phyloP scores from a whole-genome alignment of 2,888 invertebrate genomes.

The Amblyteles armatorius region DNA sequence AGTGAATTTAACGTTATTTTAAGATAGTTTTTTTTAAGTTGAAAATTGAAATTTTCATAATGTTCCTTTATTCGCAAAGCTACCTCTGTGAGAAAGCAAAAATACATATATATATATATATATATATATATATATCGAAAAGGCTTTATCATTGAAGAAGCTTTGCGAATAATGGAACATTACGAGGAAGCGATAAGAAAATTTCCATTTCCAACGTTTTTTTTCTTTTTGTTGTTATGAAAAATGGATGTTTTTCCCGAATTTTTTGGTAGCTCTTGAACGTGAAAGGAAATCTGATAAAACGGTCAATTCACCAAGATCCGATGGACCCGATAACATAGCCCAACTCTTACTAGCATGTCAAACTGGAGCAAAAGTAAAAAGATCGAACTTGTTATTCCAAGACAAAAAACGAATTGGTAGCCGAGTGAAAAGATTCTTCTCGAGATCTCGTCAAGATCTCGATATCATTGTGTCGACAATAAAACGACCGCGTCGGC shows the following conservation, averaged over 20 bases:
- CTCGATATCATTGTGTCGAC: slow-evolving; percentile 66
- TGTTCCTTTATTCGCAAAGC: no score
- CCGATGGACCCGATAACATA: not conserved
- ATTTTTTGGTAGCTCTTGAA: not conserved
- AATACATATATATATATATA: no score
- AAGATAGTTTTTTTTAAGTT: no score
- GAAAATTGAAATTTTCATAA: no score
- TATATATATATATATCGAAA: no score
- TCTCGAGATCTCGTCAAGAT: slow-evolving; percentile 49
- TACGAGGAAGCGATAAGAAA: no score
- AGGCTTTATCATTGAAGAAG: no score
- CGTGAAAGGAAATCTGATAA: not conserved
- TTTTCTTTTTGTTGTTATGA: not conserved
- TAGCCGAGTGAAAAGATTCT: slow-evolving; percentile 9
- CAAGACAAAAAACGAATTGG: not conserved
- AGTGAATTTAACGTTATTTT: no score
- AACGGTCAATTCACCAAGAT: not conserved
- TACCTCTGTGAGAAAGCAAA: no score
- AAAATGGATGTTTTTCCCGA: not conserved
- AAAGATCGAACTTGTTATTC: not conserved
- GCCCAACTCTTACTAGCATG: not conserved
- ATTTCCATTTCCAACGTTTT: not conserved
- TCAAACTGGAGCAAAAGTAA: not conserved
- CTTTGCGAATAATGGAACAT: no score
- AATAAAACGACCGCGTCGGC: slow-evolving; percentile 62